Evolutionary conservation across 2,888 invertebrate genomes (phyloP).

Genomic region (Lingula anatina): DNA sequence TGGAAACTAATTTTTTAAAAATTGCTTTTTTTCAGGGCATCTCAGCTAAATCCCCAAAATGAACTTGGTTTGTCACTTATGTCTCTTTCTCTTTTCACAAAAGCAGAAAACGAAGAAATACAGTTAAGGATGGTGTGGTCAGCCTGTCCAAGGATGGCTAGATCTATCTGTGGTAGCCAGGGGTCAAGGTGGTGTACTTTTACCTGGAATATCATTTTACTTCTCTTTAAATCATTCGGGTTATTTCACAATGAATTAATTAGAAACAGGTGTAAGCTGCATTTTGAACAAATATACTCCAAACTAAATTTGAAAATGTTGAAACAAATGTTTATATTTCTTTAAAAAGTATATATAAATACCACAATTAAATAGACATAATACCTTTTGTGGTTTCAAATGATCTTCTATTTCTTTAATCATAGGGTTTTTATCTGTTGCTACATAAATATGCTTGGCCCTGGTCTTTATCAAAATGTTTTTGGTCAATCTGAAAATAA

Average conservation of each 20-base stretch:
- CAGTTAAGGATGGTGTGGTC: slow-evolving; percentile 50
- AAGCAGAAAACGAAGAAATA: slow-evolving; percentile 48
- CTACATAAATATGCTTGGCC: slow-evolving; percentile 38
- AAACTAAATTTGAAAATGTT: no score
- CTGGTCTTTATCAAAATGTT: slow-evolving; percentile 26
- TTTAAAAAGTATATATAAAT: no score
- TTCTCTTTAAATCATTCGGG: no score
- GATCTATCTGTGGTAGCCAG: slow-evolving; percentile 44
- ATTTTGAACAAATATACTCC: no score
- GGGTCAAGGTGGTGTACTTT: slow-evolving; percentile 42
- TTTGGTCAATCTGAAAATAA: slow-evolving; percentile 25
- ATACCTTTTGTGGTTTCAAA: slow-evolving; percentile 23
- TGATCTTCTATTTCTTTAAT: slow-evolving; percentile 26
- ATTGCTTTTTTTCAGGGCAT: no score
- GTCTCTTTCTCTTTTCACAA: slow-evolving; percentile 37
- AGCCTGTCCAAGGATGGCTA: slow-evolving; percentile 39
- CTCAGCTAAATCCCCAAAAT: no score
- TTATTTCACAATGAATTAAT: no score
- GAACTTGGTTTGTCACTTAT: slow-evolving; percentile 25
- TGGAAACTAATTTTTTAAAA: no score
- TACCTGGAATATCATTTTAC: slow-evolving; percentile 28
- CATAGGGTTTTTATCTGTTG: slow-evolving; percentile 45
- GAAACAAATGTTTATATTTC: no score
- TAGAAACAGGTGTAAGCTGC: no score
- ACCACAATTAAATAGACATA: no score